A percentile compares a stretch with the other conserved stretches of the same genome.
These are phyloP conservation scores for Phengaris alcon DNA, from an alignment of 2,888 invertebrate species.

Conservation along the genomic window DNA sequence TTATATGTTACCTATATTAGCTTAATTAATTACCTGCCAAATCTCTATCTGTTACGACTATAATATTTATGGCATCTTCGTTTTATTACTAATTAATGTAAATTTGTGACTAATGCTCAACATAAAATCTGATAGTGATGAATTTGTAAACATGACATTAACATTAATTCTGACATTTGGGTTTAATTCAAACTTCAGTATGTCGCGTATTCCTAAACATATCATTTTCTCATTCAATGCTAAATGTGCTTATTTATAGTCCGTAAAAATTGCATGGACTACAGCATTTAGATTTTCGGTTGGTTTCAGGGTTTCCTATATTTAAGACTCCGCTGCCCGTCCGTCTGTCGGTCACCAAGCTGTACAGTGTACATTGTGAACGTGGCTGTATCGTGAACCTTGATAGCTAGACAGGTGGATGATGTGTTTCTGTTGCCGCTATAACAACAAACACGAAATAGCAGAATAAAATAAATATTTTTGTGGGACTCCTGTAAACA, in stretches of 20 bases:
- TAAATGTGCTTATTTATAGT: not conserved
- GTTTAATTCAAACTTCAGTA: not conserved
- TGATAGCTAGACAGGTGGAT: no score
- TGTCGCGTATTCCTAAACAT: not conserved
- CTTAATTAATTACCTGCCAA: constrained; percentile 16
- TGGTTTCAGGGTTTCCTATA: no score
- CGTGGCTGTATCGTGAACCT: no score
- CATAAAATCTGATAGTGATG: constrained; percentile 22
- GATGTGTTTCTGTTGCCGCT: no score
- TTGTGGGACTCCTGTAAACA: no score
- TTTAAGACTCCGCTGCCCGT: no score
- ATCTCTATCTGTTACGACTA: constrained; percentile 1
- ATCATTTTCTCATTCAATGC: not conserved
- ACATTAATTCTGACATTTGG: not conserved
- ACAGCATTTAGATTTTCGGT: not conserved
- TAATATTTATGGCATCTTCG: constrained; percentile 16
- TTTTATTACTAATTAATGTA: constrained; percentile 24
- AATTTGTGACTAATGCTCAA: constrained; percentile 8
- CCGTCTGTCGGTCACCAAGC: no score
- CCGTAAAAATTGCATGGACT: not conserved
- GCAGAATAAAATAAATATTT: no score
- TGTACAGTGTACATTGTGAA: no score
- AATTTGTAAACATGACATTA: constrained; percentile 18
- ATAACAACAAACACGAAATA: no score
- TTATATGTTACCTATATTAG: constrained; percentile 11